A percentile compares a stretch with the other conserved stretches of the same genome.
phyloP scores from a whole-genome alignment of 2,113 vertebrate species.

The Sigmodon hispidus region DNA sequence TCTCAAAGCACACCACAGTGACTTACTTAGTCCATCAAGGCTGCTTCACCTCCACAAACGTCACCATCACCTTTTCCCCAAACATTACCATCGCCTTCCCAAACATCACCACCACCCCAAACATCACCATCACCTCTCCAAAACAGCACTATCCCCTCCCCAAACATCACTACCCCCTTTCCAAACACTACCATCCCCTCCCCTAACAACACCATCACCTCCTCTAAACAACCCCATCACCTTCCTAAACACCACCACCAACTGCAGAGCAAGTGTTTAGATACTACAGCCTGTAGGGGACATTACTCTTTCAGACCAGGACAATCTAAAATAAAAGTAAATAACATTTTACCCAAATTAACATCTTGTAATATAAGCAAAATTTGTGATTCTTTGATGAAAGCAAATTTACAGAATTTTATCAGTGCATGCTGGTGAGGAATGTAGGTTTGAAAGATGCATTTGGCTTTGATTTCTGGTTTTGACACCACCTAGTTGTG shows the following conservation, averaged over 20 bases:
- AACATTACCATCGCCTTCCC: too few relatives aligned
- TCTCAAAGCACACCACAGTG: not conserved
- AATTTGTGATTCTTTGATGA: not conserved
- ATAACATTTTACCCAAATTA: constrained; percentile 44
- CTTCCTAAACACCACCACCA: not conserved
- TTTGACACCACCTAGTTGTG: not conserved
- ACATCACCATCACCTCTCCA: too few relatives aligned
- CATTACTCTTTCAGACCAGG: not conserved
- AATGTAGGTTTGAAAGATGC: not conserved
- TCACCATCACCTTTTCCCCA: too few relatives aligned
- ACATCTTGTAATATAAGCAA: constrained; percentile 52
- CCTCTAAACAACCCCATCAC: too few relatives aligned
- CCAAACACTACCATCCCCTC: not conserved
- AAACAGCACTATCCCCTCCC: too few relatives aligned
- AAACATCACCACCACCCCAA: too few relatives aligned
- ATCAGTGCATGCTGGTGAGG: not conserved
- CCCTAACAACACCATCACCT: too few relatives aligned
- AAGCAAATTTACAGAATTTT: constrained; percentile 35
- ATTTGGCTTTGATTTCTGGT: not conserved
- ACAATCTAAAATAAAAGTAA: constrained; percentile 30
- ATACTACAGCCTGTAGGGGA: not conserved
- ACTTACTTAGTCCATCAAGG: not conserved
- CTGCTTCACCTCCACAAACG: not conserved
- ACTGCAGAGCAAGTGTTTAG: too few relatives aligned
- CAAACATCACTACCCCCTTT: not conserved